Base-by-base conservation (phyloP, 2,888 invertebrate genomes). In the Oasisia sp. region DNA sequence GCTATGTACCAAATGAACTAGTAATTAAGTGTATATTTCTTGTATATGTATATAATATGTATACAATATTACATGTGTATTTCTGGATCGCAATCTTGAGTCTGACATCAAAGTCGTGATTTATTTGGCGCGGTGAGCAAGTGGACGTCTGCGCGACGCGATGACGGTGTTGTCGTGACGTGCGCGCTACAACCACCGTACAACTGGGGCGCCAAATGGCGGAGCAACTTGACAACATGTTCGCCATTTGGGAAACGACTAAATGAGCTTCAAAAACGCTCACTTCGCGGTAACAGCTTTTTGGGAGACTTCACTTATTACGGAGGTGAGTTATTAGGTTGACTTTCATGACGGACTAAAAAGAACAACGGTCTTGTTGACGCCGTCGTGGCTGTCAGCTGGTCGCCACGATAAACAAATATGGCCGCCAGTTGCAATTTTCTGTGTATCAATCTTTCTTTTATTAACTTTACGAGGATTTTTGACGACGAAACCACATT, bases 331-430 rank as follows among this genome's bases (percentile, higher is more conserved):
- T 74, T 74, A 74, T 27, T 74, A 19, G 74, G 19, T 74, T n/a
- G 74, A 74, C 74, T 74, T 14, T 74, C 27, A 19, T 74, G 27
- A 74, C n/a, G 74, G 74, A 27, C 27, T 74, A 74, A 74, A 74
- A 74, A 7, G 74, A 38, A 74, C 74, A 74, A 27, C 74, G 27
- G 74, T 27, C 74, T 14, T 74, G 19, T 4, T 74, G 27, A 74
- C 74, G 27, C 74, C 74, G 27, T 27, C 74, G 27, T 27, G 7
- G 74, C 14, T 74, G 27, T 90, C n/a, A 32, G 58, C 44, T 56
- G 90, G 92, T 92, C 91, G 92, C 92, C 91, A 92, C 90, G 92
- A 92, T 92, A 92, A 92, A 92, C 92, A 92, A 92, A 92, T 38
- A 92, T 92, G 92, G 92, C 92, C 32, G 90, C 89, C 45, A 89